Base-by-base conservation (phyloP, 2,888 invertebrate genomes). In the Glyphotaelius pellucidus region DNA sequence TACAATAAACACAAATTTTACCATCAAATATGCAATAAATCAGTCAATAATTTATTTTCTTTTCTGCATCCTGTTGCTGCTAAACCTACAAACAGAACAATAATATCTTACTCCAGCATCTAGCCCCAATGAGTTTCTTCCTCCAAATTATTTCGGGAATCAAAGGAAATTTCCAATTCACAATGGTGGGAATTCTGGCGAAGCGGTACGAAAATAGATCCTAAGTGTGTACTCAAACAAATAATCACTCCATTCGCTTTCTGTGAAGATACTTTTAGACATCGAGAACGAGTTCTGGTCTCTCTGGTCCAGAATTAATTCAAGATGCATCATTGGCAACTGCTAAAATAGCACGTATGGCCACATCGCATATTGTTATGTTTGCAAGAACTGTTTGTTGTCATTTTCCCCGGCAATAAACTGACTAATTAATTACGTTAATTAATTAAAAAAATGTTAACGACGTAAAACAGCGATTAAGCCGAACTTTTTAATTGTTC, bases 201-300 rank as follows among this genome's bases (percentile, higher is more conserved):
- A 42, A 42, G 35, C 11, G 30, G 25, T 19, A 14, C 83, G 11
- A 85, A 85, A 85, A 85, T 85, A 85, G 38, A 25, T 38, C 19
- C 14, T n/a, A 42, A 85, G 85, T 85, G 85, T 42, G 85, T 85
- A 85, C 85, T 85, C 85, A 85, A 38, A 85, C 85, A 42, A 85
- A 85, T 85, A 85, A 85, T 38, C 85, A 85, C 38, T n/a, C 85
- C 38, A 85, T 85, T 85, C 85, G 85, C 85, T 85, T 85, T 85
- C 85, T 42, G 42, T 14, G 42, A 42, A 85, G 85, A 42, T 85
- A 42, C 42, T 38, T 85, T n/a, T 85, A 85, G 85, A 35, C 85
- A n/a, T 12, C 9, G 25, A 7, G 85, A 38, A 35, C 42, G 85
- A n/a, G 19, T 42, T 85, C 85, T 42, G 85, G 42, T 31, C 19